Evolutionary conservation across 1,140 invertebrate genomes (phyloP).

Genomic region (Drosophila nigromelanica): DNA sequence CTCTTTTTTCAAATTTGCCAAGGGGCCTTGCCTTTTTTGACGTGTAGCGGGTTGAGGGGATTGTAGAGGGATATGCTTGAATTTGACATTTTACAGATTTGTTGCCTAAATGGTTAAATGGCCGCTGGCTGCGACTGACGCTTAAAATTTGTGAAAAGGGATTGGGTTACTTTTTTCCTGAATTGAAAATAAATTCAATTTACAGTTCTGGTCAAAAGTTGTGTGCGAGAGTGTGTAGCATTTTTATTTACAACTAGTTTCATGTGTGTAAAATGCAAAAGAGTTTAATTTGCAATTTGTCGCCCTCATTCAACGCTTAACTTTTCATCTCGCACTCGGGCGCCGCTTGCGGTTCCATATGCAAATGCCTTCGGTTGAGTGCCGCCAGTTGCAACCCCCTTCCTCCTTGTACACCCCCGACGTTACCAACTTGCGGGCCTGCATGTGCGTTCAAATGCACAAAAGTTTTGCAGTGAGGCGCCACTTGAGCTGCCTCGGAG

Average conservation of each 20-base stretch:
- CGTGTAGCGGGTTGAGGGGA: not conserved
- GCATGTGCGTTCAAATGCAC: constrained; percentile 73
- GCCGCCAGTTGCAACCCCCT: not conserved
- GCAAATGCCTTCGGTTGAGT: constrained; percentile 64
- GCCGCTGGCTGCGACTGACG: constrained; percentile 17
- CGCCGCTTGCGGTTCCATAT: constrained; percentile 72
- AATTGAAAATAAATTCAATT: constrained; percentile 77
- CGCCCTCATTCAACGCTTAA: constrained; percentile 81
- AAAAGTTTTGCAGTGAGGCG: constrained; percentile 73
- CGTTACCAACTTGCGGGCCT: constrained; percentile 21
- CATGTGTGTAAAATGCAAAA: constrained; percentile 71
- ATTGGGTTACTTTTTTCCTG: constrained; percentile 20
- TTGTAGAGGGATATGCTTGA: constrained; percentile 12
- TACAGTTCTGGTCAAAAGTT: constrained; percentile 56
- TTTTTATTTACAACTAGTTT: constrained; percentile 80
- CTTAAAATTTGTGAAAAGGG: constrained; percentile 18
- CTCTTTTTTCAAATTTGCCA: constrained; percentile 48
- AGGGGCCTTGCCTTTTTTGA: constrained; percentile 6
- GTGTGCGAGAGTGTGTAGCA: constrained; percentile 33
- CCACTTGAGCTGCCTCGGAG: constrained; percentile 64
- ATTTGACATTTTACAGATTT: constrained; percentile 46
- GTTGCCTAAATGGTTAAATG: constrained; percentile 58
- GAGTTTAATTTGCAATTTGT: constrained; percentile 83
- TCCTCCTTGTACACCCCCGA: not conserved
- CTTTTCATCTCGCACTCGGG: constrained; percentile 61